These are phyloP conservation scores for Etheostoma perlongum DNA, from an alignment of 2,797 vertebrate species.

Conservation along the genomic window DNA sequence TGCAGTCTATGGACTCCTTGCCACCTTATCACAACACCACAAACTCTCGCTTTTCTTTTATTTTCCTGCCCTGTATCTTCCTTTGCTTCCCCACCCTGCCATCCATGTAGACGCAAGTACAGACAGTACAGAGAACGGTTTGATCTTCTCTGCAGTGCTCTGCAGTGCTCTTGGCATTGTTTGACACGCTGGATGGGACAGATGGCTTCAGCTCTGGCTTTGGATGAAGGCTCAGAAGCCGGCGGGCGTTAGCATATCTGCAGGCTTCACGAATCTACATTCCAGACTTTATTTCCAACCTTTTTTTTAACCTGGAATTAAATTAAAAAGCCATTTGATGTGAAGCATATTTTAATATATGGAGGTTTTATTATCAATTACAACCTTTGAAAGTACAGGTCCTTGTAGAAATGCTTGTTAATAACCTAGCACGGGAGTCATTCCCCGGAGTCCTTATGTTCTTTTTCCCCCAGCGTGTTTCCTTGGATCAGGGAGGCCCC, in stretches of 20 bases:
- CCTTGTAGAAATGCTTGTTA: too few relatives aligned
- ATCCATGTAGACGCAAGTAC: conserved; percentile 26
- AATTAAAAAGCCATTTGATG: not conserved
- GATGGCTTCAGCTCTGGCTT: conserved; percentile 41
- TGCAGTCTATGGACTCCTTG: conserved; percentile 8
- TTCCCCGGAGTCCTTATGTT: too few relatives aligned
- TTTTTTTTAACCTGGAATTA: not conserved
- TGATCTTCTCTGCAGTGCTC: conserved; percentile 45
- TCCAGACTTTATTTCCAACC: conserved; percentile 13
- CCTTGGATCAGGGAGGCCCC: too few relatives aligned
- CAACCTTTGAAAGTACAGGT: not conserved
- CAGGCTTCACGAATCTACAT: conserved; percentile 33
- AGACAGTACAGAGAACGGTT: conserved; percentile 26
- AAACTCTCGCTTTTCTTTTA: conserved; percentile 12
- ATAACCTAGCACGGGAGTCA: too few relatives aligned
- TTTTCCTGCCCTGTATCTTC: conserved; percentile 17
- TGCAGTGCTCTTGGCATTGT: conserved; percentile 47
- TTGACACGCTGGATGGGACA: conserved; percentile 54
- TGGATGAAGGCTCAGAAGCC: conserved; percentile 42
- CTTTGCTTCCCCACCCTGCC: conserved; percentile 2
- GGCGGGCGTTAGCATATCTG: conserved; percentile 23
- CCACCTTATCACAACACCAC: conserved; percentile 18
- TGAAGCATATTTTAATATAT: not conserved
- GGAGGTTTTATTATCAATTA: not conserved
- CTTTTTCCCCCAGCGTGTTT: too few relatives aligned